Base-by-base conservation (phyloP, 2,113 vertebrate genomes). In the Hemiprocne comata region DNA sequence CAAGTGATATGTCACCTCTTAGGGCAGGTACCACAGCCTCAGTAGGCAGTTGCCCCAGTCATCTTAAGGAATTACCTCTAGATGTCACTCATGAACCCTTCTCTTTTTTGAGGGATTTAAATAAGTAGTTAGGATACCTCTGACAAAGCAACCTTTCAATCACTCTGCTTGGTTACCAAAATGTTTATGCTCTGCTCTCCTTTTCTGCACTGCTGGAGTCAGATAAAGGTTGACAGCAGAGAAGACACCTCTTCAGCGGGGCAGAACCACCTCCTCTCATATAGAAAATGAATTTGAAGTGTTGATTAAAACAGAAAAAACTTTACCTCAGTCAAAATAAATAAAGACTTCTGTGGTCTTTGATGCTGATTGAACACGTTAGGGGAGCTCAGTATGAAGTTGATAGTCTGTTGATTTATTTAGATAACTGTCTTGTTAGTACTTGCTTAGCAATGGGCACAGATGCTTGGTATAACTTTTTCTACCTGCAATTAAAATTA, bases 1-100 rank as follows among this genome's bases (percentile, higher is more conserved):
- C 60, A 38, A 64, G 76, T 10, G 72, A 60, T 54, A 40, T 23
- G 11, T 64, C 72, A 9, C 54, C 40, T 73, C 42, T 67, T 55
- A 51, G 60, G 84, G 53, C 53, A 87, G 80, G 38, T 78, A 84
- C 57, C 60, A 64, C 65, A 93, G 54, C 78, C 55, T 50, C 54
- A 23, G 51, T 2, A 80, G 67, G 67, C 44, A 60, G 42, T 74
- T 94, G 55, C 83, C 95, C 73, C 73, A 92, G 89, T 81, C 54
- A 64, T 81, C 94, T 74, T 93, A 48, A 85, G n/a, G 57, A 93
- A 65, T 91, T 92, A 81, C 96, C 96, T 97, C 96, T 97, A 96
- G 96, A 91, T 97, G 96, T 97, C 96, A 96, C 91, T 96, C 96
- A 94, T 24, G 94, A 96, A 94, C 94, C 38, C 92, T 94, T 57